Evolutionary conservation across 2,888 invertebrate species (phyloP).

Genomic region (Cryptophagus acutangulus): DNA sequence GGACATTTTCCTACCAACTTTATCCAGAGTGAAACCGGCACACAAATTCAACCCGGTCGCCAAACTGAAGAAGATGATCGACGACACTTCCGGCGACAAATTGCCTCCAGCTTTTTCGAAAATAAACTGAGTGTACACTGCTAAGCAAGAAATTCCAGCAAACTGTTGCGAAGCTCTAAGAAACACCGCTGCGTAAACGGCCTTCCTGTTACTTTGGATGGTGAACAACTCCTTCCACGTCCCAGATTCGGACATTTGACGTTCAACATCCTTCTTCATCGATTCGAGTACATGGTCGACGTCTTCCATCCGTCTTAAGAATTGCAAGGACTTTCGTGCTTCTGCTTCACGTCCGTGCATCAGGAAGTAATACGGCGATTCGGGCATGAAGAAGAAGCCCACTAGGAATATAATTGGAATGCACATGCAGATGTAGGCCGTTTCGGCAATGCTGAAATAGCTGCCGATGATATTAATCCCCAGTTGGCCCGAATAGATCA

Average conservation of each 20-base stretch:
- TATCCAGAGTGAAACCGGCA: conserved; percentile 18
- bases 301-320: conserved; percentile 24
- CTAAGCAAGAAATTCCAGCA: conserved; percentile 31
- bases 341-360: conserved; percentile 26
- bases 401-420: conserved; percentile 55
- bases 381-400: conserved; percentile 57
- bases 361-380: conserved; percentile 42
- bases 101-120: conserved; percentile 37
- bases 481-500: conserved; percentile 30
- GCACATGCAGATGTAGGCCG: conserved; percentile 54
- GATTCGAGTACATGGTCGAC: conserved; percentile 26
- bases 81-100: conserved; percentile 31
- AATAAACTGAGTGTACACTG: conserved; percentile 34
- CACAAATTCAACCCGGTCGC: conserved; percentile 15
- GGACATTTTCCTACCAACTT: conserved; percentile 12
- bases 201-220: conserved; percentile 31
- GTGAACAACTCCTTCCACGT: conserved; percentile 32
- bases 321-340: conserved; percentile 26
- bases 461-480: conserved; percentile 52
- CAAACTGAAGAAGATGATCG: conserved; percentile 30
- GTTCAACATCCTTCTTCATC: conserved; percentile 26
- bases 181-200: conserved; percentile 30
- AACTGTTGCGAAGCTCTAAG: conserved; percentile 34
- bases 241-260: conserved; percentile 35
- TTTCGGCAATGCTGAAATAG: conserved; percentile 50